Conservation (phyloP, 1,140 invertebrate genomes). For the Limonius californicus region DNA sequence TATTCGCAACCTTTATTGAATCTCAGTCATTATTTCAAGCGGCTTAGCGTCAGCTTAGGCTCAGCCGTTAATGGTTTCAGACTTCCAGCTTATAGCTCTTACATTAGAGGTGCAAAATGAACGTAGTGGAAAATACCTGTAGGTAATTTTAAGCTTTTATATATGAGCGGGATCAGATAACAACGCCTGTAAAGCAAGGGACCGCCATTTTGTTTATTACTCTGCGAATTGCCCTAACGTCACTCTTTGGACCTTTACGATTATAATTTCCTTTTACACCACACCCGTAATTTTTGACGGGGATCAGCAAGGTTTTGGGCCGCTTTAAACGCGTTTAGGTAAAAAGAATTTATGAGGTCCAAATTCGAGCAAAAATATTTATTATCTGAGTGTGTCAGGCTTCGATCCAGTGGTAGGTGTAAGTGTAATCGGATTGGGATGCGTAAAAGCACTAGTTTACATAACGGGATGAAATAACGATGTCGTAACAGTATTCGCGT, state of each 20-base stretch:
- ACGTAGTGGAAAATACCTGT: constrained; percentile 8
- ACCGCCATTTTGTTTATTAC: too few species aligned
- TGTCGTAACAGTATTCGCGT: constrained; percentile 9
- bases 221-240: not conserved
- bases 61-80: constrained; percentile 29
- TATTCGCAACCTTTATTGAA: constrained; percentile 38
- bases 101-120: constrained; percentile 10
- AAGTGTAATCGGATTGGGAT: not conserved
- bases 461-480: constrained; percentile 15
- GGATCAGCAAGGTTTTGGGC: too few species aligned
- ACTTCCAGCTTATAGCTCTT: constrained; percentile 6
- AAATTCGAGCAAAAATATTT: not conserved
- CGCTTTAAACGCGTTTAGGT: too few species aligned
- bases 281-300: too few species aligned
- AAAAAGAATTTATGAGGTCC: not conserved
- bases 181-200: not conserved
- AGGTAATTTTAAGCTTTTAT: constrained; percentile 3
- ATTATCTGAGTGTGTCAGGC: not conserved
- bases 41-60: constrained; percentile 31
- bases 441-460: constrained; percentile 14
- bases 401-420: not conserved
- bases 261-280: too few species aligned
- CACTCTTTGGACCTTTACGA: not conserved
- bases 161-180: not conserved
- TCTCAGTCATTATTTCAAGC: constrained; percentile 38